phyloP scores from a whole-genome alignment of 2,113 vertebrate species.

The Lamprotornis superbus region DNA sequence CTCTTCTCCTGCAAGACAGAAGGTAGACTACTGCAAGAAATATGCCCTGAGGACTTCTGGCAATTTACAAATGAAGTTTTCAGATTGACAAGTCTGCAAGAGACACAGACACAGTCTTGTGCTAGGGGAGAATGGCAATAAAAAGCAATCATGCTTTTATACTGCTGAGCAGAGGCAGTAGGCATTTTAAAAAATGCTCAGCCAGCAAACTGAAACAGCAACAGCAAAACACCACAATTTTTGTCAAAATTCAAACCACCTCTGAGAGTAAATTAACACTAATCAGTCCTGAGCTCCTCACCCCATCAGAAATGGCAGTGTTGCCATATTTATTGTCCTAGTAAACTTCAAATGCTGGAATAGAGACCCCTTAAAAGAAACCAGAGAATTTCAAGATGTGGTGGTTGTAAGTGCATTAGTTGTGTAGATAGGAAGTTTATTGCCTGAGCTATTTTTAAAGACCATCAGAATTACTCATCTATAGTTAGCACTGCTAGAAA shows the following conservation, averaged over 20 bases:
- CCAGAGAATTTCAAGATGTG: neutral
- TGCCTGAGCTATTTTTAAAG: conserved; percentile 41
- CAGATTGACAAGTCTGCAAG: conserved; percentile 15
- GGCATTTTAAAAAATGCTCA: conserved; percentile 25
- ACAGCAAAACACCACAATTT: neutral
- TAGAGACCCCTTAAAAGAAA: neutral
- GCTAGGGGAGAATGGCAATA: conserved; percentile 7
- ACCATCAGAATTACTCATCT: conserved; percentile 25
- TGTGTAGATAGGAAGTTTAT: neutral
- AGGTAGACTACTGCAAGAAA: neutral
- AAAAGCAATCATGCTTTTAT: conserved; percentile 43
- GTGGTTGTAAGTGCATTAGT: neutral
- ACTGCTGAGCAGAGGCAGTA: conserved; percentile 19
- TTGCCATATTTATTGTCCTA: conserved; percentile 1
- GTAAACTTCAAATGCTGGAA: neutral
- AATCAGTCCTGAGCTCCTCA: neutral
- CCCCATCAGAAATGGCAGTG: neutral
- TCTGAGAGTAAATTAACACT: conserved; percentile 2
- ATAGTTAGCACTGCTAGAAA: conserved; percentile 20
- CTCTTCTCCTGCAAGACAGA: neutral
- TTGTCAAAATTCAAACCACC: conserved; percentile 12
- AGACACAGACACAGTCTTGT: conserved; percentile 5
- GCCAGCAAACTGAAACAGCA: conserved; percentile 31
- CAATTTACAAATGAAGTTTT: conserved; percentile 24
- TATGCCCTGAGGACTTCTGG: neutral